A percentile compares a stretch with the other conserved stretches of the same genome.
phyloP scores from a whole-genome alignment of 1,140 invertebrate genomes.

The Camponotus floridanus region DNA sequence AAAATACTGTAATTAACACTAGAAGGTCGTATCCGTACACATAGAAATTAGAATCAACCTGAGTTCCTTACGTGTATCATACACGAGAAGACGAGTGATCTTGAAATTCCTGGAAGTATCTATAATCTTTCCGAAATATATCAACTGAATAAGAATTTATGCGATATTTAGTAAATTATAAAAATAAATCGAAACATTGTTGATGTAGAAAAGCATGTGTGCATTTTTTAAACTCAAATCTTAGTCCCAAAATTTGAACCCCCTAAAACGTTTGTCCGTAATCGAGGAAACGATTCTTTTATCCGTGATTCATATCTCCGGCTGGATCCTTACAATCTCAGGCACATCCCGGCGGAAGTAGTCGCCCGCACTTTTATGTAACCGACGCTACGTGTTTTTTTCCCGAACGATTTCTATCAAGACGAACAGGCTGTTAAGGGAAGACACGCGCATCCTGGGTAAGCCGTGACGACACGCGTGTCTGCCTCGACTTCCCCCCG shows the following conservation, averaged over 20 bases:
- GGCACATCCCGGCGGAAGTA: constrained; percentile 67
- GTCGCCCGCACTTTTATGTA: constrained; percentile 77
- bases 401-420: constrained; percentile 77
- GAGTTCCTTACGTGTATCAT: background rate
- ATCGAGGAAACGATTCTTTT: constrained; percentile 62
- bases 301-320: constrained; percentile 68
- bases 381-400: constrained; percentile 77
- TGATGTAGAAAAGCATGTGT: background rate
- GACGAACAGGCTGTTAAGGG: constrained; percentile 73
- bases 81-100: background rate
- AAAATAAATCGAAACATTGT: background rate
- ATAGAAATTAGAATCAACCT: constrained; percentile 5
- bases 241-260: background rate
- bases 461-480: constrained; percentile 83
- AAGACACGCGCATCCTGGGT: constrained; percentile 85
- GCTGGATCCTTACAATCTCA: constrained; percentile 59
- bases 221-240: background rate
- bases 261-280: background rate
- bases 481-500: constrained; percentile 57
- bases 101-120: background rate
- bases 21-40: constrained; percentile 23
- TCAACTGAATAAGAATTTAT: background rate
- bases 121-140: background rate
- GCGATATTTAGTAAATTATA: background rate
- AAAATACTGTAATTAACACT: constrained; percentile 46